Base-by-base conservation (phyloP, 2,113 vertebrate genomes). In the Circaetus gallicus region DNA sequence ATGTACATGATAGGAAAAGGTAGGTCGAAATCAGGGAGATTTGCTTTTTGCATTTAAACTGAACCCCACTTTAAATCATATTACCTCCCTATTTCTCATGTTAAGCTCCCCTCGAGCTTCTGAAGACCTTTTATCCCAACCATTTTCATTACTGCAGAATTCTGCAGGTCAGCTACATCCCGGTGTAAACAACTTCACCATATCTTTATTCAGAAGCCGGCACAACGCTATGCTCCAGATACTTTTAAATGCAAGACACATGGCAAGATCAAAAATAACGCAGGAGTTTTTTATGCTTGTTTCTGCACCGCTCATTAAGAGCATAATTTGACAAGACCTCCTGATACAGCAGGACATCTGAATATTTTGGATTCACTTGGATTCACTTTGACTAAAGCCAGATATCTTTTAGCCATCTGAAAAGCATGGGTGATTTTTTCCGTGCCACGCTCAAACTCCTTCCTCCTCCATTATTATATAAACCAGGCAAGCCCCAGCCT, bases 401-500 rank as follows among this genome's bases (percentile, higher is more conserved):
- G 36, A 3, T 69, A 84, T 79, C 87, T 88, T 36, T 36, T 2
- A 87, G 53, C 73, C 49, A 79, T 22, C 40, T 69, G 49, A 91
- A 83, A 85, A 89, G 69, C 66, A 53, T 3, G 4, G 69, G 26
- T 76, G 56, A n/a, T 61, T 92, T 49, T 49, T 71, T 79, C 94
- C 0, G 0, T 91, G 86, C 86, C 65, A 70, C 13, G 26, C 91
- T 95, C 59, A 5, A 42, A 36, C 86, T 94, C 80, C 87, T 63
- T 94, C 82, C 78, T 93, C 84, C 78, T 78, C n/a, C 1, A 2
- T n/a, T 74, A 80, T 87, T 92, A 93, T 62, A 91, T 65, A 82
- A 91, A 25, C 29, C 76, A 45, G 74, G 89, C 95, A 82, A 93
- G 95, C 78, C 94, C 79, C 62, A 4, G 95, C 96, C 92, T 94